These are phyloP conservation scores for Eriocheir sinensis DNA, from an alignment of 1,140 invertebrate species.

Conservation along the genomic window DNA sequence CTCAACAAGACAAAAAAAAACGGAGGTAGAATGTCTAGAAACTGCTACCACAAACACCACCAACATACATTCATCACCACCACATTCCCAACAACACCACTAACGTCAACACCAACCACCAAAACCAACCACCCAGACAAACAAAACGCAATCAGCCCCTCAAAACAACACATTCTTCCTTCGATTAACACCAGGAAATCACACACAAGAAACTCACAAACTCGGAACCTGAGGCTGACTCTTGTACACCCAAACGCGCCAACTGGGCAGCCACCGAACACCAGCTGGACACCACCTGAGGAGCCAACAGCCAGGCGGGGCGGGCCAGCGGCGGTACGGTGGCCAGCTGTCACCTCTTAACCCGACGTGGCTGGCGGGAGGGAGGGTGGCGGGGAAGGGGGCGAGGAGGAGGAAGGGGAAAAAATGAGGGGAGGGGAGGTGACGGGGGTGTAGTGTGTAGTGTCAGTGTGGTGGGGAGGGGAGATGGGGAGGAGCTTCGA, in stretches of 20 bases:
- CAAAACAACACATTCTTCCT: too few relatives aligned
- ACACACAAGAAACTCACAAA: not conserved
- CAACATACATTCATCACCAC: too few relatives aligned
- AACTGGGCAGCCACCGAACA: not conserved
- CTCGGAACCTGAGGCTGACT: not conserved
- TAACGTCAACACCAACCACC: too few relatives aligned
- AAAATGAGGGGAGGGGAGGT: constrained; percentile 6
- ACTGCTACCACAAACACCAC: too few relatives aligned
- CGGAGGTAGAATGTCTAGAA: too few relatives aligned
- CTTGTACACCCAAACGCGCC: not conserved
- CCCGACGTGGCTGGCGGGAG: constrained; percentile 17
- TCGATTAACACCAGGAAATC: not conserved
- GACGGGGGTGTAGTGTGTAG: not conserved
- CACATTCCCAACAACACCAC: too few relatives aligned
- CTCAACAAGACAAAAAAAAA: too few relatives aligned
- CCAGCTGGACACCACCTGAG: constrained; percentile 19
- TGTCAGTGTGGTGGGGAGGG: not conserved
- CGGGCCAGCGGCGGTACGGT: not conserved
- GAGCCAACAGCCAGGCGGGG: not conserved
- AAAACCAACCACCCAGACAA: too few relatives aligned
- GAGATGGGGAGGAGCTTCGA: not conserved
- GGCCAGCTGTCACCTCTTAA: constrained; percentile 1
- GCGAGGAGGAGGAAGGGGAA: constrained; percentile 13
- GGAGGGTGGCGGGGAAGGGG: not conserved
- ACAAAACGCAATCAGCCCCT: too few relatives aligned